Base-by-base conservation (phyloP, 1,140 invertebrate genomes). In the Cyrtorhinus lividipennis region DNA sequence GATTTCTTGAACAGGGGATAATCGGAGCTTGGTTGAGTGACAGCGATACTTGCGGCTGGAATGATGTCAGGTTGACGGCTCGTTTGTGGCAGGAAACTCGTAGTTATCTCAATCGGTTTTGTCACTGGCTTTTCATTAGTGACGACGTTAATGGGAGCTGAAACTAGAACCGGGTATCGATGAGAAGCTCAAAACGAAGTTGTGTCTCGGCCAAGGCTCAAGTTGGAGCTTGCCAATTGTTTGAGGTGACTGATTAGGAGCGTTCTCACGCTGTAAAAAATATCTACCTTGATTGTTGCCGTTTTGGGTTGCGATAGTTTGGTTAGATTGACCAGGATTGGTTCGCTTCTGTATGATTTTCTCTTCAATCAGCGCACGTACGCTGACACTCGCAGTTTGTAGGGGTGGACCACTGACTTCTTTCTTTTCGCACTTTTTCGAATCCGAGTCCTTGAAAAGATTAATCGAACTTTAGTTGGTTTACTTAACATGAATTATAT, bases 291-390 rank as follows among this genome's bases (percentile, higher is more conserved):
- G 24, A 58, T 61, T 67, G 27, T 65, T 66, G 58, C 69, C 68
- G 67, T 64, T 64, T 30, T 70, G 67, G 13, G 65, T 59, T 22
- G 66, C 22, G 24, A 66, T 30, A 1, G 58, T 18, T 24, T 59
- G 58, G 23, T 26, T 59, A n/a, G 58, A 2, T n/a, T 53, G 48
- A 45, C 61, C 38, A 22, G 68, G 76, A 69, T 76, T 76, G 15
- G 79, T 81, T 62, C 88, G 76, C 68, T 89, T 88, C 69, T 88
- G 90, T 66, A 90, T 92, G 62, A 92, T 93, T 73, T 92, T 92
- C 72, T 93, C 90, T 74, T 92, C 89, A 65, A 93, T 92, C 1
- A 92, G 79, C 13, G 89, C 90, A 56, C 89, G 76, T 1, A 92
- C 88, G 64, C 88, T 90, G 63, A 90, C 84, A 56, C 88, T 91